Base-by-base conservation (phyloP, 2,797 vertebrate genomes). In the Melanotaenia boesemani region DNA sequence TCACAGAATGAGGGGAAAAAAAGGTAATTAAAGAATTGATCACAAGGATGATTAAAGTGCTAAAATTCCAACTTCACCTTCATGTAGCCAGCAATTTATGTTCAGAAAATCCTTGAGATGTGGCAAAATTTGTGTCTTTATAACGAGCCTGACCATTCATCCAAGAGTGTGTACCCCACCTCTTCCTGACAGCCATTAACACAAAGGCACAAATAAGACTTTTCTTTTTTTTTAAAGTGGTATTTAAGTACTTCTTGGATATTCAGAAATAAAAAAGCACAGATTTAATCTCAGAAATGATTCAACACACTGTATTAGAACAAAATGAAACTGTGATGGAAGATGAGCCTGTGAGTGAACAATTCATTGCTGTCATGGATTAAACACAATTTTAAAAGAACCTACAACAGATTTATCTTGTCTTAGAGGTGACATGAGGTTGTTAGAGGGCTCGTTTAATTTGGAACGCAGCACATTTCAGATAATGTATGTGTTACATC, bases 221-320 rank as follows among this genome's bases (percentile, higher is more conserved):
- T 30, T 28, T 30, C n/a, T 30, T 30, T 11, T 50, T 50, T 50
- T 8, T 3, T 61, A 48, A 67, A 54, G 13, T 57, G 20, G 15
- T 50, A 15, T 78, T 78, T 41, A 59, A 50, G 37, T 6, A 48
- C 54, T 72, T 67, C 75, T 18, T 39, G 26, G 22, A 54, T 30
- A 24, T 61, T 60, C 26, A 55, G 18, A 62, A 55, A 71, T 44
- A 2, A 78, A 30, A 60, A 87, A 84, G 74, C 74, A 80, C 69
- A 83, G 0, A 64, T 48, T 69, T 76, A 30, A 50, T 44, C 15
- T 44, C 12, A 5, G 55, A 55, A 41, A 9, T 5, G 32, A 0
- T 61, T 57, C 10, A 63, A 34, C 37, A 5, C 13, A 20, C 30
- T 58, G 2, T 0, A 80, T 24, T 4, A 34, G 2, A 70, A 63